Evolutionary conservation across 2,113 vertebrate species (phyloP).

Genomic region (Corythoichthys intestinalis): DNA sequence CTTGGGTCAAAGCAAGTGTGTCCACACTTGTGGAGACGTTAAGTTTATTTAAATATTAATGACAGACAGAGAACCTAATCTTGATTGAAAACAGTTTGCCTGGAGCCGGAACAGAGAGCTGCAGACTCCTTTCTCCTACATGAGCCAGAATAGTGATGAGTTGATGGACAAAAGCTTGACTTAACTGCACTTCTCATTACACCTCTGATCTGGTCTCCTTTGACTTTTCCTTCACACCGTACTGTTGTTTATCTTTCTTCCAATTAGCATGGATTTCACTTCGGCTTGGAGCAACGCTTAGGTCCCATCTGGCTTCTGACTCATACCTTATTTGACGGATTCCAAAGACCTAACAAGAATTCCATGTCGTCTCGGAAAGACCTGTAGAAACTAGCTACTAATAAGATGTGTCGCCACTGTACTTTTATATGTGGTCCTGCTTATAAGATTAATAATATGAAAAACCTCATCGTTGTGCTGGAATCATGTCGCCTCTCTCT

Average conservation of each 20-base stretch:
- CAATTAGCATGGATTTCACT: constrained; percentile 13
- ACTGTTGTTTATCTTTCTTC: constrained; percentile 9
- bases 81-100: constrained; percentile 49
- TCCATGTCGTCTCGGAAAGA: constrained; percentile 7
- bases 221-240: not conserved
- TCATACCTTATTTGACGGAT: constrained; percentile 7
- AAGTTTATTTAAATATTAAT: constrained; percentile 31
- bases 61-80: constrained; percentile 21
- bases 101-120: constrained; percentile 21
- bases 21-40: constrained; percentile 20
- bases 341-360: constrained; percentile 15
- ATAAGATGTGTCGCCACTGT: constrained; percentile 14
- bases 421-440: not conserved
- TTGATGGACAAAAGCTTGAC: constrained; percentile 9
- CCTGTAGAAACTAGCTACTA: not conserved
- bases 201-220: constrained; percentile 3
- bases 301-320: constrained; percentile 24
- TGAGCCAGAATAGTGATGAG: constrained; percentile 20
- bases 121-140: constrained; percentile 13
- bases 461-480: constrained; percentile 10
- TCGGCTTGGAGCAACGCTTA: constrained; percentile 19
- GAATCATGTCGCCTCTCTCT: not conserved
- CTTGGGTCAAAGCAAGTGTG: constrained; percentile 13
- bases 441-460: constrained; percentile 9
- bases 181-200: constrained; percentile 5